Evolutionary conservation across 2,797 vertebrate genomes (phyloP), one percentile per base, ranked within the genome.

Genomic region (Muscicapa comitata): DNA sequence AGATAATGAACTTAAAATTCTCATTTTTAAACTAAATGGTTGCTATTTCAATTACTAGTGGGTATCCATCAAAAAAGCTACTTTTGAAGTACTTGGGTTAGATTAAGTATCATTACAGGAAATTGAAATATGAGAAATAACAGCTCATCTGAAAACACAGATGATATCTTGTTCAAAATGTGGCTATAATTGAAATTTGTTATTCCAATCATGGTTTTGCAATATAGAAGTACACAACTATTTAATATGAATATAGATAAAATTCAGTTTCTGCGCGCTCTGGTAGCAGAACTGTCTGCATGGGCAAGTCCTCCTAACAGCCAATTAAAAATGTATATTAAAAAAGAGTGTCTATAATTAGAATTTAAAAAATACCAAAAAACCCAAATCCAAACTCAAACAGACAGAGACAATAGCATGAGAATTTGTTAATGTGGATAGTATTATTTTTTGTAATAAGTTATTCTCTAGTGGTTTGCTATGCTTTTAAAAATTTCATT

Each of bases 61-160:
- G 2, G 4, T 55, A 92, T 91, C 55, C 33, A 74, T 85, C 57
- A 91, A 37, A 74, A 93, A 89, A 83, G 37, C 33, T 90, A 54
- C 43, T 88, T 80, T 78, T 67, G 40, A 45, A 79, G 35, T 47
- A 21, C 75, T 93, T 58, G 43, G 8, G 8, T 75, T 90, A 48
- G 57, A 93, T 92, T 82, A 95, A 77, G 45, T 74, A 51, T 80
- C 72, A 72, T 87, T 83, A 83, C 29, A 87, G 66, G 65, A 95
- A 89, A 93, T 72, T 79, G 58, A 92, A 73, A 57, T 86, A 20
- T 66, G 53, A 86, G 62, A 92, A 92, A 90, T 53, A 92, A 55
- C 45, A 86, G 43, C 43, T 84, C 37, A 73, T 84, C 74, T 81
- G 70, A 94, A 82, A 70, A 81, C 38, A 84, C 4, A 73, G 71